phyloP scores from a whole-genome alignment of 2,113 vertebrate genomes.

The Xiphophorus hellerii region DNA sequence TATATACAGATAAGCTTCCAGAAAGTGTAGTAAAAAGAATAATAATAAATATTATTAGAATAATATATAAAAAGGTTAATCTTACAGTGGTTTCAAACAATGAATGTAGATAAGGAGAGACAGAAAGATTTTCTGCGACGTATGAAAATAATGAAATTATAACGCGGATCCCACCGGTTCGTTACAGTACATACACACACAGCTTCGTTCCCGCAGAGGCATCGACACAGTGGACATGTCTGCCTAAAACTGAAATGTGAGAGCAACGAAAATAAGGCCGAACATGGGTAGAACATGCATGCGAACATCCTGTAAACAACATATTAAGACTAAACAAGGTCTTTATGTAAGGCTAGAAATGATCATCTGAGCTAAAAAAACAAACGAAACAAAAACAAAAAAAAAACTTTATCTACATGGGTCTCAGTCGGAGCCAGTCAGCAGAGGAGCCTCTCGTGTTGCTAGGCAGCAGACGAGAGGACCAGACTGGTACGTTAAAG shows the following conservation, averaged over 20 bases:
- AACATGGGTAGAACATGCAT: constrained; percentile 77
- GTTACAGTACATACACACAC: constrained; percentile 11
- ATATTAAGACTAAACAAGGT: constrained; percentile 80
- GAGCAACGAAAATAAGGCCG: constrained; percentile 81
- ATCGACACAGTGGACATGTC: constrained; percentile 44
- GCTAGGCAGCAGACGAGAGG: constrained; percentile 60
- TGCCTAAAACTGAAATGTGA: constrained; percentile 61
- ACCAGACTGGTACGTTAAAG: constrained; percentile 66
- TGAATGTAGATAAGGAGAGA: constrained; percentile 58
- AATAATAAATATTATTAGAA: constrained; percentile 29
- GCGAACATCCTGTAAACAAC: constrained; percentile 82
- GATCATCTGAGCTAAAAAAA: constrained; percentile 58
- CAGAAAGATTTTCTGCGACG: constrained; percentile 25
- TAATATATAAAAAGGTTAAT: constrained; percentile 63
- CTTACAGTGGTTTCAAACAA: constrained; percentile 63
- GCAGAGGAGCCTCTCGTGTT: constrained; percentile 44
- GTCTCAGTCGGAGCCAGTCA: constrained; percentile 30
- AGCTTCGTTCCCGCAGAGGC: constrained; percentile 33
- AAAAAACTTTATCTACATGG: constrained; percentile 26
- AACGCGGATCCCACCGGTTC: neutral
- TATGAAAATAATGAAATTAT: constrained; percentile 61
- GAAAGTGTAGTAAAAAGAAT: constrained; percentile 72
- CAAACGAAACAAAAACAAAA: too few relatives aligned
- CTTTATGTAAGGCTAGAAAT: constrained; percentile 81
- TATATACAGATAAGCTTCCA: constrained; percentile 77